Conservation (phyloP, 1,140 invertebrate species). For the Drosophila ambigua region DNA sequence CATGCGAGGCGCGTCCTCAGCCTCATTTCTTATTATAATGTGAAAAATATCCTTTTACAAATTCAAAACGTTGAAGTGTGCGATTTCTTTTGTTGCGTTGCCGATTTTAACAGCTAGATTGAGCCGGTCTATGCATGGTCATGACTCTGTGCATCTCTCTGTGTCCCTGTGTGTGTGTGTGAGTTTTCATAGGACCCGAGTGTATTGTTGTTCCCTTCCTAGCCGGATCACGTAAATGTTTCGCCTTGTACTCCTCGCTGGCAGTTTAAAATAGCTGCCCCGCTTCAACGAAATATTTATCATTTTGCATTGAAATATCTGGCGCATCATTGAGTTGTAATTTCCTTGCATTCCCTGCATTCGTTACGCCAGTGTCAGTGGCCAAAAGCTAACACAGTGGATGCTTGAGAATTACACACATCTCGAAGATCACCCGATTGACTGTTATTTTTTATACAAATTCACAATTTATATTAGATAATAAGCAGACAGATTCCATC, state of each 20-base stretch:
- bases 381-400: too few species aligned
- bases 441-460: too few species aligned
- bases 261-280: slow-evolving; percentile 17
- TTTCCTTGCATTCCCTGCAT: slow-evolving; percentile 51
- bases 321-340: slow-evolving; percentile 61
- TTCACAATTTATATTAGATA: too few species aligned
- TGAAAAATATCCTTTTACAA: slow-evolving; percentile 81
- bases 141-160: neutral
- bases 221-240: slow-evolving; percentile 57
- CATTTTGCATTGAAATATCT: slow-evolving; percentile 67
- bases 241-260: slow-evolving; percentile 33
- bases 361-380: slow-evolving; percentile 1
- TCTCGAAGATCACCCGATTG: too few species aligned
- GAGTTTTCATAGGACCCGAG: slow-evolving; percentile 49
- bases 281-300: slow-evolving; percentile 52
- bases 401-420: too few species aligned
- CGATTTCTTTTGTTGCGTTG: slow-evolving; percentile 77
- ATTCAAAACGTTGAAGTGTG: slow-evolving; percentile 78
- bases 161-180: slow-evolving; percentile 13
- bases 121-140: neutral
- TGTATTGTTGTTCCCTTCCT: slow-evolving; percentile 50
- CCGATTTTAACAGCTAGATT: slow-evolving; percentile 56
- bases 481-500: too few species aligned
- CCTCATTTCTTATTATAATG: slow-evolving; percentile 82
- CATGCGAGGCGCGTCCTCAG: slow-evolving; percentile 74